Evolutionary conservation across 2,113 vertebrate genomes (phyloP).

Genomic region (Notarius quadriscutis): DNA sequence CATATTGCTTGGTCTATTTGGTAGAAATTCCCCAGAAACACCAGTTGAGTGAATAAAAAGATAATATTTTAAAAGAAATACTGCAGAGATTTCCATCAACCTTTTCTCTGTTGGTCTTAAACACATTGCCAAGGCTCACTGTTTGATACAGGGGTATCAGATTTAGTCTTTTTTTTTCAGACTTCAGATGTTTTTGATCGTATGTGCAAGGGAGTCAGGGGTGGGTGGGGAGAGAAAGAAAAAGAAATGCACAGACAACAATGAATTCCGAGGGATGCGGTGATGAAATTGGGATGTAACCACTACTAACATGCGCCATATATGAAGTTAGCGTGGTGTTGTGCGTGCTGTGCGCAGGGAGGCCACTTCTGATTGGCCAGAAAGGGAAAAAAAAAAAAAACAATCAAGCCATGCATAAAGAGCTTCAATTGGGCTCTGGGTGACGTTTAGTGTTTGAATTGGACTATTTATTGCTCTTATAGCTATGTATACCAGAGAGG

Average conservation of each 20-base stretch:
- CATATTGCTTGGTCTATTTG: not conserved
- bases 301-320: slow-evolving; percentile 74
- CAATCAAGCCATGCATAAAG: slow-evolving; percentile 18
- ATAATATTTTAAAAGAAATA: slow-evolving; percentile 10
- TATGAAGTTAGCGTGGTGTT: slow-evolving; percentile 72
- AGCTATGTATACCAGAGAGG: slow-evolving; percentile 1
- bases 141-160: slow-evolving; percentile 57
- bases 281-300: slow-evolving; percentile 83
- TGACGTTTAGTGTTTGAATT: slow-evolving; percentile 2
- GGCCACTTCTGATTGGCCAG: slow-evolving; percentile 13
- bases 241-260: slow-evolving; percentile 73
- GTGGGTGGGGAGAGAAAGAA: slow-evolving; percentile 56
- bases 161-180: slow-evolving; percentile 49
- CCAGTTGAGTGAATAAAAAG: not conserved
- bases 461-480: slow-evolving; percentile 6
- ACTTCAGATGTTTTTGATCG: slow-evolving; percentile 66
- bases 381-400: slow-evolving; percentile 22
- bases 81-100: slow-evolving; percentile 15
- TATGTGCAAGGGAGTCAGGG: slow-evolving; percentile 61
- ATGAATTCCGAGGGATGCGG: slow-evolving; percentile 73
- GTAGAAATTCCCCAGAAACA: slow-evolving; percentile 13
- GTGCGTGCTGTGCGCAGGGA: slow-evolving; percentile 43
- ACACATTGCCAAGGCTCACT: slow-evolving; percentile 34
- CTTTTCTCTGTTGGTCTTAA: slow-evolving; percentile 14
- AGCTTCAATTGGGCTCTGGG: not conserved